Percentiles rank a stretch among this genome's conserved stretches.
Conservation (phyloP, 1,140 invertebrate species). For the Aphaenogaster floridana region DNA sequence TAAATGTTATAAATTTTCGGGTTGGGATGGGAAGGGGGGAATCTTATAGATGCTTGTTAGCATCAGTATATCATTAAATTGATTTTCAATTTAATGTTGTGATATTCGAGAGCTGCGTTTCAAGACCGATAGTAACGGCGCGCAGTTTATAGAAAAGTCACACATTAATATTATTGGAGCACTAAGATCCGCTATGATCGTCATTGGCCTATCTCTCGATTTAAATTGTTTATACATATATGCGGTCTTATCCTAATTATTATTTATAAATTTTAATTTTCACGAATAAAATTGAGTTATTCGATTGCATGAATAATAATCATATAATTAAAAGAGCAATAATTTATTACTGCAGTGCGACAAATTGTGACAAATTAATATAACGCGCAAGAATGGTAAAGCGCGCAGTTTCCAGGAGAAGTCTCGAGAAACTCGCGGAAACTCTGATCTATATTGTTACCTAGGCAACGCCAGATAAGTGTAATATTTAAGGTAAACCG, state of each 20-base stretch:
- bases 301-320: not conserved
- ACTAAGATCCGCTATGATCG: too few relatives aligned
- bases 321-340: not conserved
- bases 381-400: not conserved
- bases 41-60: too few relatives aligned
- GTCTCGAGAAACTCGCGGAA: not conserved
- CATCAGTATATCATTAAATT: too few relatives aligned
- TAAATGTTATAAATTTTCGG: not conserved
- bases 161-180: too few relatives aligned
- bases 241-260: too few relatives aligned
- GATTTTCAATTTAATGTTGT: too few relatives aligned
- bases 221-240: too few relatives aligned
- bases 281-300: not conserved
- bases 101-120: too few relatives aligned
- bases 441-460: slow-evolving; percentile 23
- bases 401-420: not conserved
- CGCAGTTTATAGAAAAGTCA: too few relatives aligned
- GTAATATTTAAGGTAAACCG: slow-evolving; percentile 21
- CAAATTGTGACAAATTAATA: not conserved
- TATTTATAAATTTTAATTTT: not conserved
- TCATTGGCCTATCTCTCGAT: too few relatives aligned
- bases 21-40: too few relatives aligned
- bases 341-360: not conserved
- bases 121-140: too few relatives aligned
- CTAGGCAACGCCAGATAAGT: slow-evolving; percentile 26